Evolutionary conservation across 1,140 invertebrate species (phyloP), one percentile per base, ranked within the genome.

Genomic region (Cotesia vestalis): DNA sequence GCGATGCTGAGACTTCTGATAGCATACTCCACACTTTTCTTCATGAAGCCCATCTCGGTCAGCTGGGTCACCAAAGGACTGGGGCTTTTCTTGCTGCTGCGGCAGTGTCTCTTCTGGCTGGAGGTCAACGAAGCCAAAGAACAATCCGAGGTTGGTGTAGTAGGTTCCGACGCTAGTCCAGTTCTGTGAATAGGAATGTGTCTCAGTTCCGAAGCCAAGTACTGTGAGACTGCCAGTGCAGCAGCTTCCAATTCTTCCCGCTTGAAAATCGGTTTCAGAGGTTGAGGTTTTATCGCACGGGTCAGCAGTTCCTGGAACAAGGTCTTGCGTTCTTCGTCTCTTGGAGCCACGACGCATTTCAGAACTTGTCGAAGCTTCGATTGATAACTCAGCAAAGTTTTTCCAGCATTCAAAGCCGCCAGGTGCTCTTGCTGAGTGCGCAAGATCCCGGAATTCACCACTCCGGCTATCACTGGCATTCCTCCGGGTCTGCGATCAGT

Each of bases 21-120:
- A 3, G 95, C 96, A 66, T 90, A 85, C 81, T 97, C 95, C 0
- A 97, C 94, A 63, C 91, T 91, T 66, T 92, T 92, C 76, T 92
- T 91, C 0, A 91, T 90, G 81, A 98, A 98, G 0, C 97, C 96
- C 96, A 98, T 98, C 85, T 98, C 96, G 71, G 94, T 92, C 0
- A 98, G 89, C 80, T 95, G 93, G 0, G 90, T 86, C 1, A 95
- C 91, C 1, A 92, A 79, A 6, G 91, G 90, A 74, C 85, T 87
- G 2, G 80, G 77, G 4, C 81, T 79, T 40, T 76, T 76, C 11
- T 72, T 61, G 27, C 64, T 77, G 34, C 64, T 76, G 34, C 79
- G 83, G 36, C 85, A 84, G 3, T 88, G 76, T 8, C 79, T 77
- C 3, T 79, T 82, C 66, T 87, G 85, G 40, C 84, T 86, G 0